These are phyloP conservation scores for Halcyon badia DNA, from an alignment of 2,797 vertebrate genomes.

Conservation along the genomic window DNA sequence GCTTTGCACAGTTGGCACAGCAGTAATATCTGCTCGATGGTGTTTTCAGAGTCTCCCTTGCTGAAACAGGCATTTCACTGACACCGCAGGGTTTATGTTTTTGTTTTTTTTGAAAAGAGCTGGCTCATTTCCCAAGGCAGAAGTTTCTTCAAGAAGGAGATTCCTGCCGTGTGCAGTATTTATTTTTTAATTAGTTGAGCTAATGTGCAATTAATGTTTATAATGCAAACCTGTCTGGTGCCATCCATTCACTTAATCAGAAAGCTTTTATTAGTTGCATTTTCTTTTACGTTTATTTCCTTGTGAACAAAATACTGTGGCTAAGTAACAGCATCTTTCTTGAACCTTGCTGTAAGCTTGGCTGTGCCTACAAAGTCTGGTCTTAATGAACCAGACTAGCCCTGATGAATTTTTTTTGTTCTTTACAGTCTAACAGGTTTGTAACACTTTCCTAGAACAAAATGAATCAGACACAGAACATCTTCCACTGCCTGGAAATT, in stretches of 20 bases:
- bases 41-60: neutral
- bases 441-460: neutral
- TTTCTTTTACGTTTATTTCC: neutral
- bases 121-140: slow-evolving; percentile 40
- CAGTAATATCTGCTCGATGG: neutral
- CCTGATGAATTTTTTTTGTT: neutral
- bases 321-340: neutral
- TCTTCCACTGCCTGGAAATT: neutral
- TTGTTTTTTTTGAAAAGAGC: neutral
- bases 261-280: neutral
- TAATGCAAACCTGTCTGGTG: slow-evolving; percentile 41
- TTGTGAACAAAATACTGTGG: neutral
- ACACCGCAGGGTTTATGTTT: neutral
- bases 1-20: neutral
- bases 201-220: slow-evolving; percentile 67
- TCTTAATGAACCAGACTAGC: neutral
- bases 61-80: neutral
- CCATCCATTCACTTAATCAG: slow-evolving; percentile 48
- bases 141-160: slow-evolving; percentile 43
- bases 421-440: neutral
- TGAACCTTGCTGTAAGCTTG: neutral
- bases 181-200: slow-evolving; percentile 66
- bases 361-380: neutral
- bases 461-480: neutral
- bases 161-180: slow-evolving; percentile 31